Conservation (phyloP, 2,113 vertebrate species). For the Meles meles region DNA sequence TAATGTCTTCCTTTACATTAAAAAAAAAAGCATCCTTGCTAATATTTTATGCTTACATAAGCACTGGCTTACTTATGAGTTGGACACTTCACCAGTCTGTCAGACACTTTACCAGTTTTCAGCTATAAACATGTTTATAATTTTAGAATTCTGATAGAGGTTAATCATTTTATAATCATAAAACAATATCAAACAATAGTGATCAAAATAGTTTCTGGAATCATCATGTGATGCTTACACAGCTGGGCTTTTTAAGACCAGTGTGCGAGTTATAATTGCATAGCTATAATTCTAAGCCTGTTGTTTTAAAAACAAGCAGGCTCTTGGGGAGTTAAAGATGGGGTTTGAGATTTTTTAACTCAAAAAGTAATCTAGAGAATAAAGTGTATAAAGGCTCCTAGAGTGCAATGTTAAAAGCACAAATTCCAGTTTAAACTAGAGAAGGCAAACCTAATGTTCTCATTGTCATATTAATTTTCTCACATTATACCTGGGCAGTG, state of each 20-base stretch:
- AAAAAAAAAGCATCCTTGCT: neutral
- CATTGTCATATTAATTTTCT: constrained; percentile 40
- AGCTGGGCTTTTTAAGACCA: constrained; percentile 48
- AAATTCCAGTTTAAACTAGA: constrained; percentile 45
- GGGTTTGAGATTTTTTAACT: constrained; percentile 49
- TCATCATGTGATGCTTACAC: neutral
- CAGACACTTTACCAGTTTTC: neutral
- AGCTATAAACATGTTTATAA: neutral
- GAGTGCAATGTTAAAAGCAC: constrained; percentile 4
- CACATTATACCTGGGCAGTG: constrained; percentile 17
- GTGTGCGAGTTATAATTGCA: constrained; percentile 43
- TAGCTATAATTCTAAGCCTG: constrained; percentile 45
- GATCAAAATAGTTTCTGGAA: constrained; percentile 26
- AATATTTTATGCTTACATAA: constrained; percentile 12
- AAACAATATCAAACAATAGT: constrained; percentile 32
- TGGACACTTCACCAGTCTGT: neutral
- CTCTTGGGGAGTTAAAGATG: constrained; percentile 44
- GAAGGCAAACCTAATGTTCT: constrained; percentile 30
- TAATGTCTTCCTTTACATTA: neutral
- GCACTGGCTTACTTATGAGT: neutral
- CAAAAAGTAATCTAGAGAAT: constrained; percentile 56
- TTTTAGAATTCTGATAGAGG: constrained; percentile 43
- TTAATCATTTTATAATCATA: constrained; percentile 34
- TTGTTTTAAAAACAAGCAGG: constrained; percentile 66
- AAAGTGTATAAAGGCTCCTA: constrained; percentile 15